Evolutionary conservation across 2,797 vertebrate genomes (phyloP).

Genomic region (Acrossocheilus wenchowensis): DNA sequence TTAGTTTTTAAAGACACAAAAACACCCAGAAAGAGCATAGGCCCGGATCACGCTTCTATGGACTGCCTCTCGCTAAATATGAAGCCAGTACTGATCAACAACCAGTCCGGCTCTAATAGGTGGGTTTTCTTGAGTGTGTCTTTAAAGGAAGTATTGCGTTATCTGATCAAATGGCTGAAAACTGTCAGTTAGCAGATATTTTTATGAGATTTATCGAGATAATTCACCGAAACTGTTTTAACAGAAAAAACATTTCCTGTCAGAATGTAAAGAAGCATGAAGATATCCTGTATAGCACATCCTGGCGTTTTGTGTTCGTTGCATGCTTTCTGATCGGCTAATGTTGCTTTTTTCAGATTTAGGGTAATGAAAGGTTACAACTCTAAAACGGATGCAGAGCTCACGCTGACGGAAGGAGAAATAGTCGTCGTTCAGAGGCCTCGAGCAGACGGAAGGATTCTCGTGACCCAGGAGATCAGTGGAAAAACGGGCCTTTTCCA

Average conservation of each 20-base stretch:
- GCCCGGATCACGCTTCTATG: slow-evolving; percentile 68
- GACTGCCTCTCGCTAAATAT: slow-evolving; percentile 68
- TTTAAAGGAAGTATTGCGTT: slow-evolving; percentile 10
- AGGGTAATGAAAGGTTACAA: slow-evolving; percentile 74
- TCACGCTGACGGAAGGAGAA: slow-evolving; percentile 81
- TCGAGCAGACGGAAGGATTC: slow-evolving; percentile 77
- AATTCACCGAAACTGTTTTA: background rate
- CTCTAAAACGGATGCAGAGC: slow-evolving; percentile 78
- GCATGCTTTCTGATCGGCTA: background rate
- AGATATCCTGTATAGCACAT: background rate
- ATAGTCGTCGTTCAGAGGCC: slow-evolving; percentile 77
- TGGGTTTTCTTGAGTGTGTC: slow-evolving; percentile 60
- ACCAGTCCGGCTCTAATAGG: slow-evolving; percentile 83
- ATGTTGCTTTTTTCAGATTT: slow-evolving; percentile 69
- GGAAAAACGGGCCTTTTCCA: slow-evolving; percentile 81
- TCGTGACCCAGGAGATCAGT: slow-evolving; percentile 79
- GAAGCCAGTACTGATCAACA: slow-evolving; percentile 68
- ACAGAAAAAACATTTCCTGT: slow-evolving; percentile 25
- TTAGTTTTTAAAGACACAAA: slow-evolving; percentile 85
- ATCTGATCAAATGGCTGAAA: background rate
- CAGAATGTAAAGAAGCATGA: background rate
- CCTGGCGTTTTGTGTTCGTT: background rate
- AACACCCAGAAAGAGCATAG: slow-evolving; percentile 75
- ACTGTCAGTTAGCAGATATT: background rate
- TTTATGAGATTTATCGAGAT: background rate